Evolutionary conservation across 2,888 invertebrate genomes (phyloP), one percentile per base, ranked within the genome.

Genomic region (Calameuta filiformis): DNA sequence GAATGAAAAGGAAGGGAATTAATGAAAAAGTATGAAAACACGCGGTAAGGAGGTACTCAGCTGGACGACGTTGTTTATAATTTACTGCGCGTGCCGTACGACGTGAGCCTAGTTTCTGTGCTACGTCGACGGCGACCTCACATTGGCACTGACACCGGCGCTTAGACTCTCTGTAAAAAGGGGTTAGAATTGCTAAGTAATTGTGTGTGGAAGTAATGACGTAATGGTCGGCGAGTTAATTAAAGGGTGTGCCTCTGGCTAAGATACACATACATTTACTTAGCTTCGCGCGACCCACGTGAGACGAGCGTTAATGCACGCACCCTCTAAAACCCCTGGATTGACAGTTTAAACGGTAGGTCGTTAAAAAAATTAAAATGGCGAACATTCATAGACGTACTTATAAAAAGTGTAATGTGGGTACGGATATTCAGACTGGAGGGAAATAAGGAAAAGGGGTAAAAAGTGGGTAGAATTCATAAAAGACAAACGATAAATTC

Each of bases 151-250:
- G 56, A 56, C 56, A 56, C 56, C 56, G 56, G 6, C 56, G 23
- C 23, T 56, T 23, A 23, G 56, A 56, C 56, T 56, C 23, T 56
- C 23, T 23, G 56, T 56, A 34, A 71, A 34, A 71, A 71, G 71
- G 71, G 71, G 71, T 71, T 82, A 75, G 78, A 83, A 75, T 75
- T 76, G 78, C 81, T 85, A 85, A 85, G 85, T 85, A 86, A 86
- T 85, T 86, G 84, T 84, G 80, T 81, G 83, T 81, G 81, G 83
- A 86, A 84, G 81, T 83, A 84, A 85, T 82, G 81, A 82, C 80
- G 82, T 80, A 84, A 86, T 86, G 82, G 81, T 77, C 79, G 71
- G 79, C 83, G 81, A 83, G 85, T 85, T 86, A 86, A 86, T 86
- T 86, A 83, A 85, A 86, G 85, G 85, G 86, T 79, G 84, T 82